Conservation (phyloP, 2,797 vertebrate genomes). For the Lithobates pipiens region DNA sequence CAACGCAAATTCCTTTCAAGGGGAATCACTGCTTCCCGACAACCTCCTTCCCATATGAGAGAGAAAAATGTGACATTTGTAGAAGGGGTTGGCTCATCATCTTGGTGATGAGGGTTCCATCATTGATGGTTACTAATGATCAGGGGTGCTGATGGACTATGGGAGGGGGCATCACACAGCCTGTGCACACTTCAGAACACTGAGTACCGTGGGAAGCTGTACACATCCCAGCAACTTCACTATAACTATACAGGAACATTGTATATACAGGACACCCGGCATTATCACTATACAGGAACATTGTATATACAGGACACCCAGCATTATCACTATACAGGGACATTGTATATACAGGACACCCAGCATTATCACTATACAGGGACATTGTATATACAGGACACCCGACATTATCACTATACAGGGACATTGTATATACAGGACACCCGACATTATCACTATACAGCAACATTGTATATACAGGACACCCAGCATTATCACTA, state of each 20-base stretch:
- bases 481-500: too few relatives aligned
- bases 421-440: too few relatives aligned
- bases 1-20: slow-evolving; percentile 29
- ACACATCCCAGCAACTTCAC: not conserved
- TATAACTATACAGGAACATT: not conserved
- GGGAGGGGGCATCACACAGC: not conserved
- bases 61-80: slow-evolving; percentile 26
- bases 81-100: not conserved
- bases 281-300: too few relatives aligned
- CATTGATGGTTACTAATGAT: not conserved
- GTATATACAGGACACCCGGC: too few relatives aligned
- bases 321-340: too few relatives aligned
- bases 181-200: not conserved
- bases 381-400: too few relatives aligned
- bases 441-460: not conserved
- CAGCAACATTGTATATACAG: too few relatives aligned
- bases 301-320: too few relatives aligned
- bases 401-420: too few relatives aligned
- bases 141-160: not conserved
- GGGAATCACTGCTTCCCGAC: slow-evolving; percentile 6
- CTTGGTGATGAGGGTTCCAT: not conserved
- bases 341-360: too few relatives aligned
- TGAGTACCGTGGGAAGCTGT: not conserved
- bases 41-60: slow-evolving; percentile 25
- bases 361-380: not conserved